phyloP scores from a whole-genome alignment of 1,140 invertebrate species.

The Trachymyrmex cornetzi region DNA sequence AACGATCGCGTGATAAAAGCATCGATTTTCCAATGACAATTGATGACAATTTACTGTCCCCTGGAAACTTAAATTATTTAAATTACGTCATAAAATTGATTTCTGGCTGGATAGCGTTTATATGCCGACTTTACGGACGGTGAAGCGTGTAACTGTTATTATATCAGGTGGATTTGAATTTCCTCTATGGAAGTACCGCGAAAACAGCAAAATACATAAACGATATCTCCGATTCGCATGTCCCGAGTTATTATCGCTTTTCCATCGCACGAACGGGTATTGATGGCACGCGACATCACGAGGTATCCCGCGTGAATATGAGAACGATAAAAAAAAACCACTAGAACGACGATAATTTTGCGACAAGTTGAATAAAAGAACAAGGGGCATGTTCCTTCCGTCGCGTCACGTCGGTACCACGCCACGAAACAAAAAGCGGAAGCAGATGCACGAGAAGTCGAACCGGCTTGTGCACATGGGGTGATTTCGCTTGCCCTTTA shows the following conservation, averaged over 20 bases:
- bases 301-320: not conserved
- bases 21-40: conserved; percentile 45
- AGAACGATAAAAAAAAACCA: conserved; percentile 45
- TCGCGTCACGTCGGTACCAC: not conserved
- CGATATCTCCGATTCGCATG: conserved; percentile 10
- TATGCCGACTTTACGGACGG: conserved; percentile 13
- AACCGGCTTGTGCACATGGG: conserved; percentile 47
- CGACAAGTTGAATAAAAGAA: conserved; percentile 67
- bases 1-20: conserved; percentile 50
- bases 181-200: conserved; percentile 2
- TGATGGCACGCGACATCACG: not conserved
- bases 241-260: conserved; percentile 33
- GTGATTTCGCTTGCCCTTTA: conserved; percentile 76
- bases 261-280: not conserved
- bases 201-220: conserved; percentile 22
- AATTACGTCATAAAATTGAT: conserved; percentile 35
- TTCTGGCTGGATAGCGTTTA: conserved; percentile 22
- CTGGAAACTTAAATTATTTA: conserved; percentile 36
- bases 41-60: conserved; percentile 34
- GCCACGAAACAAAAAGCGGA: conserved; percentile 78
- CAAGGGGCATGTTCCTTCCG: not conserved
- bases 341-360: conserved; percentile 67
- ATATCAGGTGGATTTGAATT: conserved; percentile 16
- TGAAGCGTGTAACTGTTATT: conserved; percentile 17
- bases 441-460: conserved; percentile 77